Percentiles rank a stretch among this genome's conserved stretches.
These are phyloP conservation scores for Pyrrhia umbra DNA, from an alignment of 2,888 invertebrate genomes.

Conservation along the genomic window DNA sequence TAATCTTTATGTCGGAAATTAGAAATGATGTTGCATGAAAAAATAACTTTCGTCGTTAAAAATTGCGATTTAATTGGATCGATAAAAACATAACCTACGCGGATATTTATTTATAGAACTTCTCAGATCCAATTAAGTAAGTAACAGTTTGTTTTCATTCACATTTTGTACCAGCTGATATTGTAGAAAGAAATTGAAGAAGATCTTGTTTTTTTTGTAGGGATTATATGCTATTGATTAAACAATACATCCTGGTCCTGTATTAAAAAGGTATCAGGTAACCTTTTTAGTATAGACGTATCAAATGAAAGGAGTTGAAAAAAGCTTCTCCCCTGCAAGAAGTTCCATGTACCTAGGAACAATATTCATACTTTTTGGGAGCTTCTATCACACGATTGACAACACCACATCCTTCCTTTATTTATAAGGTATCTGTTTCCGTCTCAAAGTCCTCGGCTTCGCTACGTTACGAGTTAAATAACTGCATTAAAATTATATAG, in stretches of 20 bases:
- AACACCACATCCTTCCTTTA: conserved; percentile 49
- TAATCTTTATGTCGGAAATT: conserved; percentile 32
- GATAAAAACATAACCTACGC: conserved; percentile 14
- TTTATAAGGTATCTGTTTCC: conserved; percentile 47
- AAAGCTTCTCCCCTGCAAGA: conserved; percentile 4
- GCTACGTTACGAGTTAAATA: conserved; percentile 69
- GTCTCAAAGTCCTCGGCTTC: conserved; percentile 61
- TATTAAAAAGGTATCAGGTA: neutral
- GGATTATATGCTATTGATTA: neutral
- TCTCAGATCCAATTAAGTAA: neutral
- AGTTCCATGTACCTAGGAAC: neutral
- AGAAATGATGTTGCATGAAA: conserved; percentile 40
- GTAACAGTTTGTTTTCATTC: neutral
- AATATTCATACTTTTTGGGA: conserved; percentile 37
- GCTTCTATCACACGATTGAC: conserved; percentile 21
- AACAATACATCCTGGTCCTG: neutral
- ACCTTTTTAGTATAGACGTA: neutral
- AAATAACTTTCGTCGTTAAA: conserved; percentile 30
- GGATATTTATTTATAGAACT: conserved; percentile 1
- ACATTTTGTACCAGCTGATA: too few relatives aligned
- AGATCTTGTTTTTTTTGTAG: neutral
- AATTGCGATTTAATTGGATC: conserved; percentile 27
- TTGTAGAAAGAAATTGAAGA: neutral
- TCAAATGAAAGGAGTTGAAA: neutral
- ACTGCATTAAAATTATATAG: neutral